These are phyloP conservation scores for Hipposideros larvatus DNA, from an alignment of 2,797 vertebrate species.

Conservation along the genomic window DNA sequence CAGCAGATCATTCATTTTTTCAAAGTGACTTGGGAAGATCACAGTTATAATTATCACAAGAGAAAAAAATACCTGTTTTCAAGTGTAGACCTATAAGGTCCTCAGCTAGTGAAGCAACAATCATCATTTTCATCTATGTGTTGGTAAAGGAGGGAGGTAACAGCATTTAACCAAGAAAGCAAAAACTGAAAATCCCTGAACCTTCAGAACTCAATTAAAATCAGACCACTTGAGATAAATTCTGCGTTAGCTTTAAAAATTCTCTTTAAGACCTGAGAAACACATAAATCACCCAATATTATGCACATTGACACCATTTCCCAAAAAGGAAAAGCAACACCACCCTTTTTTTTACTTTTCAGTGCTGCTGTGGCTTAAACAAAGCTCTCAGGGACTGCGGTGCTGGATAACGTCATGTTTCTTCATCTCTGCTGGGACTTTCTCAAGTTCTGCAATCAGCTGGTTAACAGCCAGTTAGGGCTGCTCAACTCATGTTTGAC, in stretches of 20 bases:
- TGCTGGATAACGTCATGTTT: constrained; percentile 15
- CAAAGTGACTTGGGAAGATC: neutral
- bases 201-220: constrained; percentile 61
- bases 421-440: neutral
- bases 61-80: neutral
- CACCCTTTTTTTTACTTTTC: constrained; percentile 58
- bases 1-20: constrained; percentile 25
- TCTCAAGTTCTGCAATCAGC: constrained; percentile 63
- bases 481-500: constrained; percentile 32
- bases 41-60: neutral
- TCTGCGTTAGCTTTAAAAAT: constrained; percentile 70
- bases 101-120: constrained; percentile 26
- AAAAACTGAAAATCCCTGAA: constrained; percentile 44
- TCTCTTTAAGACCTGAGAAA: constrained; percentile 68
- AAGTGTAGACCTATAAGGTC: constrained; percentile 19
- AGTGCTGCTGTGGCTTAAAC: constrained; percentile 67
- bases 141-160: neutral
- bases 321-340: constrained; percentile 83
- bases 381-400: constrained; percentile 2
- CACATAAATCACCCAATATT: constrained; percentile 81
- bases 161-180: constrained; percentile 49
- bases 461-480: constrained; percentile 31
- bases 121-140: neutral
- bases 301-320: constrained; percentile 77
- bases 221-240: constrained; percentile 68